Conservation (phyloP, 2,113 vertebrate species). For the Corythornis madagascariensis region DNA sequence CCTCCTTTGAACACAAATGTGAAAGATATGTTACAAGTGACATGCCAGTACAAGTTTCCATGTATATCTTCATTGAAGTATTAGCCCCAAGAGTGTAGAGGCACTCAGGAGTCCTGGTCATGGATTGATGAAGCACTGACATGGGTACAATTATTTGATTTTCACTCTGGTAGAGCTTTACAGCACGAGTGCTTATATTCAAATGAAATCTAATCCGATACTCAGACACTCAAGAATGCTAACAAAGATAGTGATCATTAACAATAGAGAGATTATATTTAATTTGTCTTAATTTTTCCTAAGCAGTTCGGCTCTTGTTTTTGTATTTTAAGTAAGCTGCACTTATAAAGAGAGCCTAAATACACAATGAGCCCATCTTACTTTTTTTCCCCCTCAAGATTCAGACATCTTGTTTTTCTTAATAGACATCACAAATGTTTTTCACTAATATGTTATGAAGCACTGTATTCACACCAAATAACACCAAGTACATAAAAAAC, state of each 20-base stretch:
- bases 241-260: not conserved
- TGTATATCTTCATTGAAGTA: not conserved
- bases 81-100: not conserved
- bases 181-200: not conserved
- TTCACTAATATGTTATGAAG: not conserved
- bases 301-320: not conserved
- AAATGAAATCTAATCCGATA: not conserved
- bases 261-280: not conserved
- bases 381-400: not conserved
- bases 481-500: not conserved
- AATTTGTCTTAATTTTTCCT: not conserved
- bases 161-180: not conserved
- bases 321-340: not conserved
- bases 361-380: not conserved
- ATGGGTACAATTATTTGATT: not conserved
- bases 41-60: not conserved
- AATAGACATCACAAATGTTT: not conserved
- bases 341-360: not conserved
- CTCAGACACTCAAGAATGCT: not conserved
- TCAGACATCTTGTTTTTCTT: not conserved
- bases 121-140: not conserved
- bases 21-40: not conserved
- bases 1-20: fast-evolving
- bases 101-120: not conserved
- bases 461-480: not conserved